Percentiles rank a stretch among this genome's conserved stretches.
Conservation (phyloP, 2,888 invertebrate genomes). For the Drosophila lutescens region DNA sequence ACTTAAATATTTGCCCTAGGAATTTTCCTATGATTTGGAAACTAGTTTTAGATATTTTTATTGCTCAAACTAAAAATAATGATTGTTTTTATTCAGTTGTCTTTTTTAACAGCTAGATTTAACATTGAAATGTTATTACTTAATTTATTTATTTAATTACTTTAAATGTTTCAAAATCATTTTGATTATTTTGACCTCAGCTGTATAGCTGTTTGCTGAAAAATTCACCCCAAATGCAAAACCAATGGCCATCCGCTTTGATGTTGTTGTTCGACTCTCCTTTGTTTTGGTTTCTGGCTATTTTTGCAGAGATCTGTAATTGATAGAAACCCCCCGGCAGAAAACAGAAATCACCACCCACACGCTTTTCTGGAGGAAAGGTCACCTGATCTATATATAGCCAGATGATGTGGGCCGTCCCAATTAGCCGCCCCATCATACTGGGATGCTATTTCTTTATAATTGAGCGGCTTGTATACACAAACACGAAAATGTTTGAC, state of each 20-base stretch:
- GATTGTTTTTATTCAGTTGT: background rate
- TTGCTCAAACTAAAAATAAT: too few relatives aligned
- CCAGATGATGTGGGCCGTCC: slow-evolving; percentile 50
- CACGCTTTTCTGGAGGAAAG: slow-evolving; percentile 41
- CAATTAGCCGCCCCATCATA: slow-evolving; percentile 41
- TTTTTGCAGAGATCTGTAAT: slow-evolving; percentile 47
- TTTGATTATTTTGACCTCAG: background rate
- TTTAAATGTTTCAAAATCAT: background rate
- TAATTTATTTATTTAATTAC: background rate
- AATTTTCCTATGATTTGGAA: background rate
- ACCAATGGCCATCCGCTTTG: slow-evolving; percentile 29
- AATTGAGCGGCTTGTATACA: slow-evolving; percentile 51
- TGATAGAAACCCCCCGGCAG: slow-evolving; percentile 29
- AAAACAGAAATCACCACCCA: slow-evolving; percentile 20
- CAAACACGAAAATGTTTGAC: slow-evolving; percentile 47
- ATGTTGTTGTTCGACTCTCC: slow-evolving; percentile 13
- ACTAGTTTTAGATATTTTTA: background rate
- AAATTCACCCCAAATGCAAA: slow-evolving; percentile 21
- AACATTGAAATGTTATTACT: background rate
- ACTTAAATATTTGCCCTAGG: background rate
- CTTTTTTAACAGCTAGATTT: background rate
- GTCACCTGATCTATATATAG: slow-evolving; percentile 60
- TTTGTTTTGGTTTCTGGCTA: slow-evolving; percentile 35
- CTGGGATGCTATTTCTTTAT: slow-evolving; percentile 61
- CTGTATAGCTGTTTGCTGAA: background rate